phyloP scores from a whole-genome alignment of 2,888 invertebrate species.

The Physocephala rufipes region DNA sequence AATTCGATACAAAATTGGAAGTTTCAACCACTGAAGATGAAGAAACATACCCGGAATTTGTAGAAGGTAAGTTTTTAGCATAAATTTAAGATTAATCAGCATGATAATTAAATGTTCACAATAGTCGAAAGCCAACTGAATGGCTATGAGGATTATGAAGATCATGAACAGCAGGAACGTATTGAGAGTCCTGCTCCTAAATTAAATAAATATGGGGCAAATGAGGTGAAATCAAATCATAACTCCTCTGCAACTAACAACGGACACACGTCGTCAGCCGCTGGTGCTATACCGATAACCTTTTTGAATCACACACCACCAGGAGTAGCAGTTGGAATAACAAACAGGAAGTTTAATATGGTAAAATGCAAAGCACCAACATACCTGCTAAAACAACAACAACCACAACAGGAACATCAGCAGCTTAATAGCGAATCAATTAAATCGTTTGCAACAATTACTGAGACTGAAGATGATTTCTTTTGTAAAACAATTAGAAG shows the following conservation, averaged over 20 bases:
- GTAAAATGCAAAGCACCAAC: neutral
- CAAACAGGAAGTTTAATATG: conserved; percentile 12
- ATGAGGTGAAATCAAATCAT: neutral
- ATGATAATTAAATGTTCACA: neutral
- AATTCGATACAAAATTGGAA: conserved; percentile 26
- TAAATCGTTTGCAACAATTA: conserved; percentile 11
- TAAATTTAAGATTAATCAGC: neutral
- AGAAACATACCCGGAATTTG: conserved; percentile 44
- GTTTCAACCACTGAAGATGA: conserved; percentile 8
- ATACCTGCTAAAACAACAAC: conserved; percentile 12
- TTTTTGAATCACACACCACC: conserved; percentile 9
- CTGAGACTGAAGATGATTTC: conserved; percentile 59
- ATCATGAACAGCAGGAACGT: conserved; percentile 24
- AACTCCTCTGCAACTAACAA: conserved; percentile 35
- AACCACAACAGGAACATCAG: neutral
- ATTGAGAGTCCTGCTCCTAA: neutral
- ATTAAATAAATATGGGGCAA: conserved; percentile 6
- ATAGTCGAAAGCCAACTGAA: conserved; percentile 37
- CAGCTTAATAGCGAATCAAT: neutral
- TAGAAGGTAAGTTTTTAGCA: conserved; percentile 41
- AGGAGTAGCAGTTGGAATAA: neutral
- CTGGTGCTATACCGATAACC: conserved; percentile 26
- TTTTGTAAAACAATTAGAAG: conserved; percentile 61
- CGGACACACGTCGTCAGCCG: conserved; percentile 11
- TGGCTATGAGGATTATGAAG: conserved; percentile 42